A percentile compares a stretch with the other conserved stretches of the same genome.
Evolutionary conservation across 2,113 vertebrate species (phyloP).

Genomic region (Saguinus midas): DNA sequence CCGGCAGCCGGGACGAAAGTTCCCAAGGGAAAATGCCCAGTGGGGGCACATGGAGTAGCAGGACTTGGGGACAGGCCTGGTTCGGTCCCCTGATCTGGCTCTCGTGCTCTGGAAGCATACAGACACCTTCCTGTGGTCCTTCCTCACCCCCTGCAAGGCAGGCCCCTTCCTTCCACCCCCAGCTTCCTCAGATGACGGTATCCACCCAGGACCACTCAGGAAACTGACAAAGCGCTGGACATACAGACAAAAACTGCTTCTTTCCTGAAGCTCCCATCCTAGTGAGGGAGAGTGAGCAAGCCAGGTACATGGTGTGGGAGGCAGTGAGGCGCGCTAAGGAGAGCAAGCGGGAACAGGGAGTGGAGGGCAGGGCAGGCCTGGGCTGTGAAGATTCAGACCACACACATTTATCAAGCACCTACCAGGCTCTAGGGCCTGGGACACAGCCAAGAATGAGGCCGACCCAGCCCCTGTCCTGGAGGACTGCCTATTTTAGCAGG

Average conservation of each 20-base stretch:
- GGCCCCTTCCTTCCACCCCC: neutral
- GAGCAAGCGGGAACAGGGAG: neutral
- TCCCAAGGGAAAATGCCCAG: neutral
- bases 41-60: rapidly evolving
- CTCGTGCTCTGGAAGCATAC: neutral
- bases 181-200: neutral
- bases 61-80: neutral
- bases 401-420: neutral
- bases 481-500: neutral
- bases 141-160: neutral
- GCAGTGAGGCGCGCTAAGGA: neutral
- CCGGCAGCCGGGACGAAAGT: neutral
- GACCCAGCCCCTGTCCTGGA: neutral
- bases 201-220: neutral
- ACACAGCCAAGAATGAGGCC: neutral
- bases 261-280: neutral
- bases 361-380: neutral
- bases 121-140: rapidly evolving
- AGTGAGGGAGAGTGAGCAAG: neutral
- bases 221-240: neutral
- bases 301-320: rapidly evolving
- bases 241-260: neutral
- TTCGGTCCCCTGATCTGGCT: neutral
- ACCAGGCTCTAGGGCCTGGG: neutral
- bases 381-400: neutral